These are phyloP conservation scores for Stichopus chloronotus DNA, from an alignment of 35 echinoderm and acorn worm genomes.

Conservation along the genomic window DNA sequence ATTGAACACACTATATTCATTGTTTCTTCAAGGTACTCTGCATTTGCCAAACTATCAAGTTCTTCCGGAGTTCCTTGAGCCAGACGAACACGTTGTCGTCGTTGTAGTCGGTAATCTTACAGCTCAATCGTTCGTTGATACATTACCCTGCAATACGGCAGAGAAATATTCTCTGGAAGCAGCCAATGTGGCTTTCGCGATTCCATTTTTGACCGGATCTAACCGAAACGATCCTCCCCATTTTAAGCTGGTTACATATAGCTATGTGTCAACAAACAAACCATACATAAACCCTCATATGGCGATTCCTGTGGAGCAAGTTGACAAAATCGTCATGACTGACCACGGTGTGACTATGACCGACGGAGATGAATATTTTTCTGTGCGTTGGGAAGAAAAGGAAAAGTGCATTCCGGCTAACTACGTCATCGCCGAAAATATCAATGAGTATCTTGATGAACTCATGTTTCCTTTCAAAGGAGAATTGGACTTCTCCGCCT, in stretches of 20 bases:
- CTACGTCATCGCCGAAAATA: too few relatives aligned
- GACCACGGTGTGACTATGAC: not conserved
- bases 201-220: not conserved
- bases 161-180: not conserved
- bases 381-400: too few relatives aligned
- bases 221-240: not conserved
- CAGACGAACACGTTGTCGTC: not conserved
- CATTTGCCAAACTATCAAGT: too few relatives aligned
- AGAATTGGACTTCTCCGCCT: too few relatives aligned
- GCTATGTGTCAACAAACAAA: not conserved
- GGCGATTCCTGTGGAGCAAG: not conserved
- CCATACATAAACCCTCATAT: not conserved
- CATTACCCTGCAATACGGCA: not conserved
- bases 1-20: too few relatives aligned
- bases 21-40: too few relatives aligned
- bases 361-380: not conserved
- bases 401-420: too few relatives aligned
- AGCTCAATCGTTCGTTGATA: not conserved
- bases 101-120: not conserved
- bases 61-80: not conserved
- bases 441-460: too few relatives aligned
- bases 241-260: not conserved
- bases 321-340: not conserved
- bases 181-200: not conserved
- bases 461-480: too few relatives aligned